phyloP scores from a whole-genome alignment of 2,888 invertebrate species.

The Thecophora atra region DNA sequence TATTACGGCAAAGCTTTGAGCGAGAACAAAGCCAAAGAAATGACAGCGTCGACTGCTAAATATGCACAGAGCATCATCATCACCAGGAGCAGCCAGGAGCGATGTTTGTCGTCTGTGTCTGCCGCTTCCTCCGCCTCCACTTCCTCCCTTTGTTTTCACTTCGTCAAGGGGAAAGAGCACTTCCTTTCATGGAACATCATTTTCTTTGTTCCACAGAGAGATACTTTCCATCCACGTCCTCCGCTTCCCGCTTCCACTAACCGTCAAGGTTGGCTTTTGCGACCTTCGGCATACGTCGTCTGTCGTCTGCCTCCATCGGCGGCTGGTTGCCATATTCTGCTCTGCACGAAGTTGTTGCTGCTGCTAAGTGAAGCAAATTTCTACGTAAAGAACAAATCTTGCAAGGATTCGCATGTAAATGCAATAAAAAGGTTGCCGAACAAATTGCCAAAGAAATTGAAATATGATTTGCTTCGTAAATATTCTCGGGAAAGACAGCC shows the following conservation, averaged over 20 bases:
- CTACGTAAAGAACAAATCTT: constrained; percentile 14
- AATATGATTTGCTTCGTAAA: constrained; percentile 17
- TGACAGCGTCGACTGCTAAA: constrained; percentile 34
- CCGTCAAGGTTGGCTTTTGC: constrained; percentile 9
- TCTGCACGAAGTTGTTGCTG: constrained; percentile 8
- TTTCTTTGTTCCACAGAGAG: not conserved
- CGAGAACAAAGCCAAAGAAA: constrained; percentile 26
- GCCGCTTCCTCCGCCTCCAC: not conserved
- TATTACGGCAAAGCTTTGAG: constrained; percentile 31
- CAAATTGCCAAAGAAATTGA: constrained; percentile 30
- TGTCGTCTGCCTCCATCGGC: too few relatives aligned
- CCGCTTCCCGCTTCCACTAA: constrained; percentile 16
- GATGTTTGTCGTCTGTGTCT: not conserved
- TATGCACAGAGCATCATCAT: constrained; percentile 29
- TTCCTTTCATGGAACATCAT: not conserved
- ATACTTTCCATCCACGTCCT: not conserved
- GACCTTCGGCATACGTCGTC: too few relatives aligned
- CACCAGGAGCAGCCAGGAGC: not conserved
- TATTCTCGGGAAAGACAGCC: too few relatives aligned
- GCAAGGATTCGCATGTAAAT: constrained; percentile 28
- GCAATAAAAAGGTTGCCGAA: constrained; percentile 30
- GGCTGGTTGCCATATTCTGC: not conserved
- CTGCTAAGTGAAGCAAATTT: constrained; percentile 16
- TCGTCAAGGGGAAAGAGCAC: too few relatives aligned
- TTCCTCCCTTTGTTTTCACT: too few relatives aligned